Percentiles rank a stretch among this genome's conserved stretches.
These are phyloP conservation scores for Anhinga anhinga DNA, from an alignment of 2,113 vertebrate species.

Conservation along the genomic window DNA sequence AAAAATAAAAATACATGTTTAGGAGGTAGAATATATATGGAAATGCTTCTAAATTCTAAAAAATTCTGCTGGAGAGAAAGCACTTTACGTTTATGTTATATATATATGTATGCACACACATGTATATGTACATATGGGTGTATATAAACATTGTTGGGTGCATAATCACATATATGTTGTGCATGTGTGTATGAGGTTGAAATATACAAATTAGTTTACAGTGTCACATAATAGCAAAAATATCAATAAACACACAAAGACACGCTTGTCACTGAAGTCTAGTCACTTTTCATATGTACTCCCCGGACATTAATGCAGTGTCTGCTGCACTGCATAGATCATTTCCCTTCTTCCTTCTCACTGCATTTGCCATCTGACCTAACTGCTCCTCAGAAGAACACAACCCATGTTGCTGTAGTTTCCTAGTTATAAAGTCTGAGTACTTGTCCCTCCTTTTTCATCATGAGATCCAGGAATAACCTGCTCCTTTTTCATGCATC, in stretches of 20 bases:
- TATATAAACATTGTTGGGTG: background rate
- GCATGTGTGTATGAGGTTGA: background rate
- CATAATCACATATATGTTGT: rapidly evolving
- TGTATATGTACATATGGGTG: background rate
- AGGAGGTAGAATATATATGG: background rate
- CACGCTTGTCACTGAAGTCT: background rate
- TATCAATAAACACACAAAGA: background rate
- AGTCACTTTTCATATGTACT: background rate
- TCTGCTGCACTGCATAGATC: background rate
- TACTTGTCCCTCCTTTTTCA: background rate
- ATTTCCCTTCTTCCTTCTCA: background rate
- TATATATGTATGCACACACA: no score
- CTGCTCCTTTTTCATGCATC: background rate
- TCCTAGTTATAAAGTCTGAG: background rate
- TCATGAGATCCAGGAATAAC: background rate
- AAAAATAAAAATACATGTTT: rapidly evolving
- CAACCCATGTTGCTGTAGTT: background rate
- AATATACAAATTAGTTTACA: background rate
- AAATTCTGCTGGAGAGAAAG: background rate
- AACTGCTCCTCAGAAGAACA: background rate
- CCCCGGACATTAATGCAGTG: background rate
- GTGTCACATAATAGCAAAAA: background rate
- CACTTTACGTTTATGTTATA: background rate
- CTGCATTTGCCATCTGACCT: background rate
- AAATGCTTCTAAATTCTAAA: background rate